These are phyloP conservation scores for Poliocrania exsul DNA, from an alignment of 2,797 vertebrate genomes.

Conservation along the genomic window DNA sequence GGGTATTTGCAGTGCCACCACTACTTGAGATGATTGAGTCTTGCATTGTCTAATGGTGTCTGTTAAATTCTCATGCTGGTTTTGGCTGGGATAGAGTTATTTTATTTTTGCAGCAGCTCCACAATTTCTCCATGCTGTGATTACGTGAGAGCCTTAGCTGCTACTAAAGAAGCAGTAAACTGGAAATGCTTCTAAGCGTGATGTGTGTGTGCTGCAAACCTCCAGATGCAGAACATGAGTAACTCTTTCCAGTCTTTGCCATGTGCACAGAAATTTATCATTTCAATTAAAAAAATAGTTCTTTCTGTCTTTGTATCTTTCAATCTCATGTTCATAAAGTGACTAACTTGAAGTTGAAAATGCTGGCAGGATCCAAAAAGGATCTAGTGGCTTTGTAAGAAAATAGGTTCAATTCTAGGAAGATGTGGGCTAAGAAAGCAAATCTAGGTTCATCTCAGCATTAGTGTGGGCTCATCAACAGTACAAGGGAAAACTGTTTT, in stretches of 20 bases:
- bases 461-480: conserved; percentile 10
- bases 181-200: neutral
- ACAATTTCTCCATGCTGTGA: neutral
- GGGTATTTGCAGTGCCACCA: neutral
- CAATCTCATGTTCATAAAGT: neutral
- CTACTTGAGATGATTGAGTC: neutral
- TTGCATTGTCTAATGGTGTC: neutral
- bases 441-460: conserved; percentile 48
- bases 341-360: neutral
- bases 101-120: neutral
- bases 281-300: neutral
- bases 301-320: neutral
- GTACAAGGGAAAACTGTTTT: conserved; percentile 34
- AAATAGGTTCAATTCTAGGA: conserved; percentile 63
- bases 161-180: neutral
- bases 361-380: neutral
- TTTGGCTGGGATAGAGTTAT: neutral
- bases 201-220: neutral
- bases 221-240: neutral
- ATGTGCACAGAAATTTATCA: neutral
- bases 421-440: conserved; percentile 60
- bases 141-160: neutral
- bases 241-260: neutral
- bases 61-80: neutral
- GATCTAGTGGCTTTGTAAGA: conserved; percentile 30